Percentiles rank a stretch among this genome's conserved stretches.
Conservation (phyloP, 2,888 invertebrate species). For the Microplitis deprimator region DNA sequence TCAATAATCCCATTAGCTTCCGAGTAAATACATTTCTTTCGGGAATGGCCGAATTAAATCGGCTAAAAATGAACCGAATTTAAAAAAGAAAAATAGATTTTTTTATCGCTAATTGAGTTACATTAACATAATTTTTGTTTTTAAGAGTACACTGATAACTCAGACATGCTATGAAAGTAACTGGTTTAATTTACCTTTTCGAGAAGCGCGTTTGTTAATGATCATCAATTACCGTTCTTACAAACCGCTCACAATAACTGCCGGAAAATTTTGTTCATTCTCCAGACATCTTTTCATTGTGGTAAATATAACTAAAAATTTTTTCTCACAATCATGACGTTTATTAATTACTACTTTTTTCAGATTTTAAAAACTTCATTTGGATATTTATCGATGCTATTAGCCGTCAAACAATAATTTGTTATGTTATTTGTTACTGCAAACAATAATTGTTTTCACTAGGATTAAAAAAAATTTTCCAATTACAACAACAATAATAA, state of each 20-base stretch:
- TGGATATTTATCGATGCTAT: conserved; percentile 55
- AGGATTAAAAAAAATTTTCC: no score
- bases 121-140: not conserved
- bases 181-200: conserved; percentile 44
- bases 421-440: not conserved
- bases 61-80: no score
- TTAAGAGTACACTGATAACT: conserved; percentile 41
- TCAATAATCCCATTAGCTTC: no score
- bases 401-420: conserved; percentile 47
- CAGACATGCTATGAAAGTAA: conserved; percentile 42
- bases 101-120: not conserved
- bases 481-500: no score
- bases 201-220: conserved; percentile 42
- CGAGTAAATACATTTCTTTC: no score
- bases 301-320: conserved; percentile 29
- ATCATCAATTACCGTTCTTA: conserved; percentile 42
- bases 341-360: conserved; percentile 4
- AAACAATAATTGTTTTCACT: no score
- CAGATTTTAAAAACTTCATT: conserved; percentile 55
- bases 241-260: conserved; percentile 43
- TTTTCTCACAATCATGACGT: not conserved
- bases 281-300: conserved; percentile 39
- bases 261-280: conserved; percentile 46
- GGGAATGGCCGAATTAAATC: no score
- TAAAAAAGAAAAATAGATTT: not conserved